phyloP scores from a whole-genome alignment of 2,888 invertebrate species.

The Phaedon cochleariae region DNA sequence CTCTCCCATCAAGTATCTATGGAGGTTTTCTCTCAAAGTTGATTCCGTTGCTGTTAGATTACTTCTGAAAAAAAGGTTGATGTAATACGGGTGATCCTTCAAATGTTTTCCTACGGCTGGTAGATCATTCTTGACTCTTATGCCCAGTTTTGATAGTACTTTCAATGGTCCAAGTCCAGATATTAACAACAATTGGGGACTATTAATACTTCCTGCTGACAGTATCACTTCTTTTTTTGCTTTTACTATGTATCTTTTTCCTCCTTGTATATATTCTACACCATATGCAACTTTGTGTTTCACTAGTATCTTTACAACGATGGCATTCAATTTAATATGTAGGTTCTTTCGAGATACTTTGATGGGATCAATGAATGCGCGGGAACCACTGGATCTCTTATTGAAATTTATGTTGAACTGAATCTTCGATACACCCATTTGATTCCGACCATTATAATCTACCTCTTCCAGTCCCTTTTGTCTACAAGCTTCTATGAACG shows the following conservation, averaged over 20 bases:
- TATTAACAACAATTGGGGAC: slow-evolving; percentile 29
- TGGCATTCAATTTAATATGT: slow-evolving; percentile 66
- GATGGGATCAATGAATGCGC: slow-evolving; percentile 22
- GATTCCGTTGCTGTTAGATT: slow-evolving; percentile 8
- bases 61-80: slow-evolving; percentile 16
- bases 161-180: slow-evolving; percentile 33
- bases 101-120: slow-evolving; percentile 29
- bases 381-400: slow-evolving; percentile 16
- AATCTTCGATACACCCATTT: slow-evolving; percentile 18
- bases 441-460: slow-evolving; percentile 24
- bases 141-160: slow-evolving; percentile 15
- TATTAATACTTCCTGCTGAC: slow-evolving; percentile 61
- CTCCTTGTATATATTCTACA: slow-evolving; percentile 61
- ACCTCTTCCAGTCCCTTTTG: slow-evolving; percentile 46
- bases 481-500: slow-evolving; percentile 61
- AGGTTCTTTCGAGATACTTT: slow-evolving; percentile 27
- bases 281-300: slow-evolving; percentile 14
- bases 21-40: slow-evolving; percentile 13
- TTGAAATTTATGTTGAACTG: slow-evolving; percentile 28
- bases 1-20: neutral
- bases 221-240: slow-evolving; percentile 69
- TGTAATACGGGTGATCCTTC: slow-evolving; percentile 23
- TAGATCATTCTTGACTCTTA: slow-evolving; percentile 16
- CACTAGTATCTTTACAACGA: slow-evolving; percentile 42
- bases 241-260: slow-evolving; percentile 70